Evolutionary conservation across 2,797 vertebrate species (phyloP).

Genomic region (Chiroxiphia lanceolata): DNA sequence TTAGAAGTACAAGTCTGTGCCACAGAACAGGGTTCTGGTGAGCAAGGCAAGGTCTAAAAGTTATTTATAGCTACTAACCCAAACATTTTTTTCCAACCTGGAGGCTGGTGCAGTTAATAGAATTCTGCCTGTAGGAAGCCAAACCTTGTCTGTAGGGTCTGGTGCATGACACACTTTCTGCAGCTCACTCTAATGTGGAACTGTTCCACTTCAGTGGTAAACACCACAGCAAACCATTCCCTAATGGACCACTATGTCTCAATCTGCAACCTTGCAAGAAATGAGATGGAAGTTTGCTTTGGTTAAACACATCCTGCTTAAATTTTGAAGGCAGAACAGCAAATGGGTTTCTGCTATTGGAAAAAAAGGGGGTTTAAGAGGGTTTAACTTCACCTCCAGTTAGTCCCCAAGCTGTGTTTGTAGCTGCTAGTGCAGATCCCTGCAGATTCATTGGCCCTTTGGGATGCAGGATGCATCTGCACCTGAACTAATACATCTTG

Average conservation of each 20-base stretch:
- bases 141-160: neutral
- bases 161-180: conserved; percentile 4
- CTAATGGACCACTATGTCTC: neutral
- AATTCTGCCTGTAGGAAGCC: neutral
- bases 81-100: neutral
- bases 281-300: neutral
- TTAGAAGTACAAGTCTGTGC: neutral
- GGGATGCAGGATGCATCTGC: neutral
- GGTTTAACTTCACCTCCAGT: neutral
- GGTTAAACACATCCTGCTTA: neutral
- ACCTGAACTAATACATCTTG: neutral
- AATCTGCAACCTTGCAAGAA: neutral
- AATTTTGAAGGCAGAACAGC: neutral
- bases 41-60: neutral
- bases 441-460: neutral
- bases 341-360: neutral
- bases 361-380: neutral
- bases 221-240: neutral
- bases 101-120: neutral
- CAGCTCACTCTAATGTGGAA: neutral
- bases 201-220: neutral
- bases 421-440: neutral
- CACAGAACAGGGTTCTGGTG: neutral
- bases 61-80: conserved; percentile 12
- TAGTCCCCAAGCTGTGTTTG: neutral